phyloP scores from a whole-genome alignment of 1,140 invertebrate genomes.

The Batillaria attramentaria region DNA sequence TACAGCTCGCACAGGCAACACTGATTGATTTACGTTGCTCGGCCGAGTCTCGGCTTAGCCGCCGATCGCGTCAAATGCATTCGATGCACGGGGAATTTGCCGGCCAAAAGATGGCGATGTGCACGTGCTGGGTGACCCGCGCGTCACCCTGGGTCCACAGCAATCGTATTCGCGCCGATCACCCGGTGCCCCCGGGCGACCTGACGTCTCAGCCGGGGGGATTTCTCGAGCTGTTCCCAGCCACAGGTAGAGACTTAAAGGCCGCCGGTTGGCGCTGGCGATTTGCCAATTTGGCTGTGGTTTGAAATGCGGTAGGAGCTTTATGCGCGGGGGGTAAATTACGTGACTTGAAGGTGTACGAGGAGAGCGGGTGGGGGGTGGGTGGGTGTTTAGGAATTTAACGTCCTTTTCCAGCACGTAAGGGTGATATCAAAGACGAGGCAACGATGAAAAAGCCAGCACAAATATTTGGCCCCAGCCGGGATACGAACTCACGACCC shows the following conservation, averaged over 20 bases:
- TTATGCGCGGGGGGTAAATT: too few relatives aligned
- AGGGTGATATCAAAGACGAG: too few relatives aligned
- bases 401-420: too few relatives aligned
- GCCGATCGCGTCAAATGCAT: constrained; percentile 1
- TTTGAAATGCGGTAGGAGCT: too few relatives aligned
- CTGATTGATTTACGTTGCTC: constrained; percentile 17
- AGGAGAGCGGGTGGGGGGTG: too few relatives aligned
- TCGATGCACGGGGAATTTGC: background rate
- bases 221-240: background rate
- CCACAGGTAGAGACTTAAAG: background rate
- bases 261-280: too few relatives aligned
- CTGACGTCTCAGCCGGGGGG: background rate
- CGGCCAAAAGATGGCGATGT: background rate
- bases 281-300: too few relatives aligned
- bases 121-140: background rate
- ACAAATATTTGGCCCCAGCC: too few relatives aligned
- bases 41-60: background rate
- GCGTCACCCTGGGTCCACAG: background rate
- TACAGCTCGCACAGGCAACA: background rate
- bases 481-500: too few relatives aligned
- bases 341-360: too few relatives aligned
- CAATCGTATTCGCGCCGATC: background rate
- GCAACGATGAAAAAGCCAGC: too few relatives aligned
- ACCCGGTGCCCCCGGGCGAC: background rate
- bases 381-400: too few relatives aligned